Conservation (phyloP, 1,140 invertebrate genomes). For the Drosophila nigromelanica region DNA sequence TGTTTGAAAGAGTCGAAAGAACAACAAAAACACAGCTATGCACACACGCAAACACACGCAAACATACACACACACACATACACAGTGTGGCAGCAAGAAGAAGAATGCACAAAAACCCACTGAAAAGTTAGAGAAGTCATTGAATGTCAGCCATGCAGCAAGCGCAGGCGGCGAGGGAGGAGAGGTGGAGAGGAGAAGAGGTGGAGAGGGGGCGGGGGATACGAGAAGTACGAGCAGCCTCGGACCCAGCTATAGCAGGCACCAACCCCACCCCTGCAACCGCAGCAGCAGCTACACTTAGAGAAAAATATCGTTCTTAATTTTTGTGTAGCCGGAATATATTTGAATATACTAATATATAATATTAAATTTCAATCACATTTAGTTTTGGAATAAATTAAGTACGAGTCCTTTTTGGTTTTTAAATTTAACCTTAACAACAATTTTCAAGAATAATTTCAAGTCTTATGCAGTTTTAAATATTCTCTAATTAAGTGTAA, state of each 20-base stretch:
- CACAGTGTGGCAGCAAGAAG: conserved; percentile 8
- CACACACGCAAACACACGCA: conserved; percentile 10
- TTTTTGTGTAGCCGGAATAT: no score
- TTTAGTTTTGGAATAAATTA: no score
- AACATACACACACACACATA: conserved; percentile 34
- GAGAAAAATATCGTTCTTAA: not conserved
- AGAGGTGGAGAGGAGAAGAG: no score
- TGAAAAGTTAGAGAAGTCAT: conserved; percentile 80
- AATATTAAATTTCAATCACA: no score
- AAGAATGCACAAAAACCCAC: conserved; percentile 68
- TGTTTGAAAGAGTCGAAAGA: conserved; percentile 68
- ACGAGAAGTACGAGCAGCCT: not conserved
- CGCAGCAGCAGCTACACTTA: conserved; percentile 8
- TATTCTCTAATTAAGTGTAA: no score
- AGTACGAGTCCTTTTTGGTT: no score
- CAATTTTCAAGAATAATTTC: no score
- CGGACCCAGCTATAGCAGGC: not conserved
- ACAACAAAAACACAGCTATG: conserved; percentile 53
- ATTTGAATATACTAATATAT: no score
- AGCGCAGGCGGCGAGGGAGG: conserved; percentile 20
- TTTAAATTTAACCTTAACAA: no score
- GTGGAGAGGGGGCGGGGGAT: no score
- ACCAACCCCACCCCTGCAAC: not conserved
- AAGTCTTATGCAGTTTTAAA: no score
- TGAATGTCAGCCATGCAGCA: conserved; percentile 80